Evolutionary conservation across 2,113 vertebrate species (phyloP).

Genomic region (Typhlomys cinereus): DNA sequence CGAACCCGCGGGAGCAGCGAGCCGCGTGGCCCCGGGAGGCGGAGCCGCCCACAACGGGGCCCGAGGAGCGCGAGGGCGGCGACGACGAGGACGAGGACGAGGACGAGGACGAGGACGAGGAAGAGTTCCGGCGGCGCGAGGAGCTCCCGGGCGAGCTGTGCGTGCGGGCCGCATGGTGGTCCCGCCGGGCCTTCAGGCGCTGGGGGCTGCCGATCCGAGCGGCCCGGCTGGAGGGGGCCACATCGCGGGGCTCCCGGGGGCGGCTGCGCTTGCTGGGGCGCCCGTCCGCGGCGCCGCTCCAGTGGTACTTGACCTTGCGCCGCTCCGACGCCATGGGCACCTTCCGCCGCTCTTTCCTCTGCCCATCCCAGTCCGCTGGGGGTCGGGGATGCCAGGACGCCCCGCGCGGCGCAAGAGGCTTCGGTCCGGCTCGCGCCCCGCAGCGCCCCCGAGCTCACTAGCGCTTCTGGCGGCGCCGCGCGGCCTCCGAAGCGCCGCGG

Average conservation of each 20-base stretch:
- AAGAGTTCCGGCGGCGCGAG: slow-evolving; percentile 1
- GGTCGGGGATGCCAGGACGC: slow-evolving; percentile 30
- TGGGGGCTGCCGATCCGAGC: slow-evolving; percentile 12
- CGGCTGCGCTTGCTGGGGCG: slow-evolving; percentile 76
- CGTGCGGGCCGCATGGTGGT: slow-evolving; percentile 48
- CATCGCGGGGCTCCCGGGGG: slow-evolving; percentile 68
- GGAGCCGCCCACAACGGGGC: slow-evolving; percentile 48
- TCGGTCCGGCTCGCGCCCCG: neutral
- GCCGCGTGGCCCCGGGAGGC: slow-evolving; percentile 32
- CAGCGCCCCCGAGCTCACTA: neutral
- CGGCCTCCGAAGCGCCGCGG: neutral
- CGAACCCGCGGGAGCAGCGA: neutral
- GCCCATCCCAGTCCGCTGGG: slow-evolving; percentile 71
- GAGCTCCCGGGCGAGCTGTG: slow-evolving; percentile 54
- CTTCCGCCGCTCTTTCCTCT: slow-evolving; percentile 63
- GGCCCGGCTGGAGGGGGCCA: slow-evolving; percentile 69
- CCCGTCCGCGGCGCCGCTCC: slow-evolving; percentile 71
- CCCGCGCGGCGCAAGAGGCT: neutral
- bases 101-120: slow-evolving; percentile 44
- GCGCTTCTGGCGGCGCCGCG: neutral
- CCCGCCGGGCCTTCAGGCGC: slow-evolving; percentile 37
- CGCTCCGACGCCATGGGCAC: slow-evolving; percentile 84
- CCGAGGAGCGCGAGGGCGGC: neutral
- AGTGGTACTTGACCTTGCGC: slow-evolving; percentile 81
- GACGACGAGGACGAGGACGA: slow-evolving; percentile 2